Base-by-base conservation (phyloP, 2,113 vertebrate species). In the Glaucidium brasilianum region DNA sequence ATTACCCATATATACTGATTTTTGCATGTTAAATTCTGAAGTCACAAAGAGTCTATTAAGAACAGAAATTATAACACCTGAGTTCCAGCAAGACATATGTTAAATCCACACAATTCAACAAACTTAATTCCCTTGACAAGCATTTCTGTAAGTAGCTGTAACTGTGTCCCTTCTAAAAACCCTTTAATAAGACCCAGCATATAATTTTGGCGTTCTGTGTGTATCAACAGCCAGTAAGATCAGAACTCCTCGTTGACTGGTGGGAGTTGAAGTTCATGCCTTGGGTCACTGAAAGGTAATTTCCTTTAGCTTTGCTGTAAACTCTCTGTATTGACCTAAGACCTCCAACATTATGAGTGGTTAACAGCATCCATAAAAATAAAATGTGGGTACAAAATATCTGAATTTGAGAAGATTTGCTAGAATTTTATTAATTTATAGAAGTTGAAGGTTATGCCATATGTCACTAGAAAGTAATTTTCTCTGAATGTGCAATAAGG, bases 391-490 rank as follows among this genome's bases (percentile, higher is more conserved):
- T 73, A 73, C 71, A 90, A 96, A 96, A 94, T 84, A 94, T 80
- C 81, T 71, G 90, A 92, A 91, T 97, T 91, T 92, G 62, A 95
- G 91, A 64, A 91, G 95, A 95, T 96, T 95, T 96, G 49, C 92
- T 90, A 20, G 91, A 90, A 95, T 97, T 97, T 96, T 97, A 97
- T 98, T 97, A 98, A 98, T 98, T 97, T 97, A 81, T 92, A 90
- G 94, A 88, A 94, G 96, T 94, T 95, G 97, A 96, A 97, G 97
- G 97, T 97, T 97, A 92, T 94, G 94, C 96, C 97, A 93, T 97
- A 97, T 97, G 97, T 98, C 95, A 94, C 95, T 93, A 74, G 90
- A 94, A 98, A 96, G 97, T 97, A 97, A 98, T 98, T 98, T 98
- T 93, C 96, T 96, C 96, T 91, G 89, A 96, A 96, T 96, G 64